Base-by-base conservation (phyloP, 2,113 vertebrate genomes). In the Hippoglossus stenolepis region DNA sequence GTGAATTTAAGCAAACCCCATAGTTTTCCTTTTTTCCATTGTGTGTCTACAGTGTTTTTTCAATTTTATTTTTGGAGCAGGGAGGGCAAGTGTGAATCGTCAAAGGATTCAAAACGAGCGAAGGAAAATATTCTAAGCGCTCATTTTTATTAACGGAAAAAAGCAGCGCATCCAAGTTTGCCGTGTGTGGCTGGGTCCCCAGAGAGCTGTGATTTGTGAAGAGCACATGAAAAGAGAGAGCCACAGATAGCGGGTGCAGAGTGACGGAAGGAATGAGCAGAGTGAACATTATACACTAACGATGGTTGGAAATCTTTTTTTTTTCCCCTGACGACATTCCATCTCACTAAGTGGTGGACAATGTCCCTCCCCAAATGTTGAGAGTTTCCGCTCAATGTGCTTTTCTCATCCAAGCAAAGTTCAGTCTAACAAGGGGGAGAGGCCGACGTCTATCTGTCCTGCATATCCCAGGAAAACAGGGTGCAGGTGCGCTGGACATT, bases 101-200 rank as follows among this genome's bases (percentile, higher is more conserved):
- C 80, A 77, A 58, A 83, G 23, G 61, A 65, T 59, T 73, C 65
- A 11, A 88, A 92, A 89, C 15, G 63, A 86, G 84, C 82, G 40
- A 0, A 54, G 65, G 83, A 54, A 92, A 92, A 91, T 87, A 91
- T 87, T 88, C 72, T 83, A 51, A 86, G 57, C 11, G 57, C 60
- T 77, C 73, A 53, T 58, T 90, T 93, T 90, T 90, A 88, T 86
- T 75, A 81, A 81, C 2, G 86, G 82, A 91, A 93, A 94, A 93
- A 89, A 71, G 58, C 23, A 83, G 60, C 45, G 3, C 57, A 69
- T 90, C 88, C 89, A 92, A 91, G 75, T 83, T 89, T 87, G 86
- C 74, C 49, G 62, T 64, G 66, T 81, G 79, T 69, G 61, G 40
- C 47, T 85, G 47, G 3, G 61, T 66, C 72, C 62, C n/a, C 64